These are phyloP conservation scores for Oscheius sp. DNA, from an alignment of 2,888 invertebrate genomes.

Conservation along the genomic window DNA sequence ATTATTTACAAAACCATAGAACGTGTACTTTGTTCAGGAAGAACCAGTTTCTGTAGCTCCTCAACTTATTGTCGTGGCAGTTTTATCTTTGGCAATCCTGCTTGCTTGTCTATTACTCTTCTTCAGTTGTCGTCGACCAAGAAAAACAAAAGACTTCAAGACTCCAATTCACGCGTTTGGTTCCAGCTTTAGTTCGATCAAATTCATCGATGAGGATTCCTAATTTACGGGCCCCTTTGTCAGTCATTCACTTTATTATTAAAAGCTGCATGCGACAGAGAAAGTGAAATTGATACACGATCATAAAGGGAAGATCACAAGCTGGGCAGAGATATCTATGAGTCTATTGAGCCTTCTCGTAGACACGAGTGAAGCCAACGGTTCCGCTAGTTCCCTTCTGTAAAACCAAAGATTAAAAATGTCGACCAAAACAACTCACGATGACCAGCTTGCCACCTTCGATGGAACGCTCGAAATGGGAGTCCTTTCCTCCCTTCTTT, in stretches of 20 bases:
- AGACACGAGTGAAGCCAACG: slow-evolving; percentile 58
- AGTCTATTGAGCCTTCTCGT: slow-evolving; percentile 47
- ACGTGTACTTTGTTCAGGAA: slow-evolving; percentile 21
- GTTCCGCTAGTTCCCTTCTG: slow-evolving; percentile 47
- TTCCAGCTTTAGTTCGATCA: slow-evolving; percentile 55
- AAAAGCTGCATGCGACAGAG: background rate
- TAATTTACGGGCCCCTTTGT: slow-evolving; percentile 19
- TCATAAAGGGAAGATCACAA: background rate
- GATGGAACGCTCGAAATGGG: slow-evolving; percentile 57
- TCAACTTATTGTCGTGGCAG: slow-evolving; percentile 37
- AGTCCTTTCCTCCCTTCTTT: slow-evolving; percentile 58
- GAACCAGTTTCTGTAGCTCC: slow-evolving; percentile 28
- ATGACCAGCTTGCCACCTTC: slow-evolving; percentile 60
- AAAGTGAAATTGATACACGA: background rate
- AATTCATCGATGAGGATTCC: slow-evolving; percentile 57
- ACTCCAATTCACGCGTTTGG: slow-evolving; percentile 50
- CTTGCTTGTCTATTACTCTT: slow-evolving; percentile 32
- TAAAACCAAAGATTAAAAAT: slow-evolving; percentile 8
- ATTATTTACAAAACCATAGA: background rate
- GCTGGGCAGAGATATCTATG: background rate
- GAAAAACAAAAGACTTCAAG: slow-evolving; percentile 37
- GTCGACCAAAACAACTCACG: slow-evolving; percentile 37
- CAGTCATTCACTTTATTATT: background rate
- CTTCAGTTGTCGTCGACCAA: slow-evolving; percentile 37
- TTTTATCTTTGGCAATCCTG: slow-evolving; percentile 38